These are phyloP conservation scores for Amphiprion ocellaris DNA, from an alignment of 2,113 vertebrate genomes.

Conservation along the genomic window DNA sequence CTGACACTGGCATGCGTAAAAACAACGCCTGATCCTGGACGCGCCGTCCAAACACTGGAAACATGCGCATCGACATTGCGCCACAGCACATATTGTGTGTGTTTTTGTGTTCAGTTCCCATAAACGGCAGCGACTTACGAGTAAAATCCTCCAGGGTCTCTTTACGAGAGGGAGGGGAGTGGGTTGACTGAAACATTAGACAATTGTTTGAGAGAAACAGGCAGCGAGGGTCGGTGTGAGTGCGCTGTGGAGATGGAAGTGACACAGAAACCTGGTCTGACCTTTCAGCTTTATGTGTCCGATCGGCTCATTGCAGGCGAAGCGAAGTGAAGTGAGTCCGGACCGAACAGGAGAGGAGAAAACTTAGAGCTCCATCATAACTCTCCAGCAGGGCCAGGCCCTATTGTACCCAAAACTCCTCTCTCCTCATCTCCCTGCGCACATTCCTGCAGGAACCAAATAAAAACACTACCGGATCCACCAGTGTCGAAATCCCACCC, in stretches of 20 bases:
- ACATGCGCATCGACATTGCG: not conserved
- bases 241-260: not conserved
- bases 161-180: not conserved
- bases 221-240: not conserved
- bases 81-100: not conserved
- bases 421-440: not conserved
- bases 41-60: not conserved
- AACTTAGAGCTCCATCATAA: slow-evolving; percentile 45
- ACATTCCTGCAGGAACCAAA: slow-evolving; percentile 56
- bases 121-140: not conserved
- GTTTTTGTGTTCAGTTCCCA: not conserved
- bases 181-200: not conserved
- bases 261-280: slow-evolving; percentile 22
- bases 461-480: slow-evolving; percentile 48
- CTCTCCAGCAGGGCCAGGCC: not conserved
- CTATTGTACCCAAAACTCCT: not conserved
- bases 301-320: slow-evolving; percentile 10
- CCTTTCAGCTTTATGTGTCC: slow-evolving; percentile 61
- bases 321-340: slow-evolving; percentile 45
- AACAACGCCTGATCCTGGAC: not conserved
- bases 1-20: not conserved
- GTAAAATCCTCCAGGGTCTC: slow-evolving; percentile 10
- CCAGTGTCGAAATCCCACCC: slow-evolving; percentile 60
- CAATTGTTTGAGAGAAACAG: slow-evolving; percentile 5
- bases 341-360: not conserved